These are phyloP conservation scores for Pseudococcus jackbeardsleyi DNA, from an alignment of 2,888 invertebrate species.

Conservation along the genomic window DNA sequence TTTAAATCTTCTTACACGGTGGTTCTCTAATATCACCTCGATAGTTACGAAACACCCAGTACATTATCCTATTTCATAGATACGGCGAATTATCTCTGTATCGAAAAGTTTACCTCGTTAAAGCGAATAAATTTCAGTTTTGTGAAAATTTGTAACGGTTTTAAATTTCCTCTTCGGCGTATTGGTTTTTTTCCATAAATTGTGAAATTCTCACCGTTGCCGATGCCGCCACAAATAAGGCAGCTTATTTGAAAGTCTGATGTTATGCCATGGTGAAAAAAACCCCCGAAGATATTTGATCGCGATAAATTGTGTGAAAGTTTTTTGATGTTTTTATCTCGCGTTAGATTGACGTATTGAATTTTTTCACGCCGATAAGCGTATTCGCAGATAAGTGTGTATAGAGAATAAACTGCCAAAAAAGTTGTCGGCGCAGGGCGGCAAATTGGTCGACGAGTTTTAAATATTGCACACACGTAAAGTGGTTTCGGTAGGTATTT, in stretches of 20 bases:
- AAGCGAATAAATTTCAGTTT: too few relatives aligned
- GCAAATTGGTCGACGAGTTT: neutral
- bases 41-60: too few relatives aligned
- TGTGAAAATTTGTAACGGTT: too few relatives aligned
- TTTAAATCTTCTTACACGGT: too few relatives aligned
- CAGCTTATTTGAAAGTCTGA: slow-evolving; percentile 40
- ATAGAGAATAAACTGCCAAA: neutral
- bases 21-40: too few relatives aligned
- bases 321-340: slow-evolving; percentile 32
- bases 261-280: neutral
- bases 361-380: slow-evolving; percentile 28
- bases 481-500: slow-evolving; percentile 9
- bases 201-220: neutral
- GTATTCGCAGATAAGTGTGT: neutral
- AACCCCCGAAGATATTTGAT: neutral
- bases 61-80: too few relatives aligned
- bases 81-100: too few relatives aligned
- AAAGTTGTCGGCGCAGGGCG: neutral
- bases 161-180: too few relatives aligned
- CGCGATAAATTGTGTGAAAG: neutral
- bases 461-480: neutral
- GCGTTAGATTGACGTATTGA: slow-evolving; percentile 7
- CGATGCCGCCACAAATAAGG: neutral
- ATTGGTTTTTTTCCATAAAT: too few relatives aligned
- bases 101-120: too few relatives aligned